A percentile compares a stretch with the other conserved stretches of the same genome.
phyloP scores from a whole-genome alignment of 1,140 invertebrate species.

The Drosophila pseudoobscura region DNA sequence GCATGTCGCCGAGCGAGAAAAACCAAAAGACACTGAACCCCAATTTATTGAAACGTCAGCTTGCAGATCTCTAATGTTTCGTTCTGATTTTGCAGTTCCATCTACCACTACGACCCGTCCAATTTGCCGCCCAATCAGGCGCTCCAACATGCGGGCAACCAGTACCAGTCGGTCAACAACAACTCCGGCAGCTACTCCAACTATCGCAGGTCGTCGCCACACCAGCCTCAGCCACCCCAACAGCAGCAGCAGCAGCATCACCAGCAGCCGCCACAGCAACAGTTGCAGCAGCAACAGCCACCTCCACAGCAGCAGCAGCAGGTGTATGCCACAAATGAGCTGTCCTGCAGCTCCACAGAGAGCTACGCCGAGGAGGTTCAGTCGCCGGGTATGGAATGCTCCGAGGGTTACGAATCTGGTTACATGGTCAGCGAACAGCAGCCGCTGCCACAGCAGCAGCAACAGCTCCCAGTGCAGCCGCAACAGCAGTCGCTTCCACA shows the following conservation, averaged over 20 bases:
- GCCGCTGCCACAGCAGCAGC: conserved; percentile 21
- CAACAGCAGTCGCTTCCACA: conserved; percentile 29
- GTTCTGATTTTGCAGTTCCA: conserved; percentile 83
- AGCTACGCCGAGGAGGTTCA: conserved; percentile 69
- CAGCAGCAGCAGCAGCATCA: conserved; percentile 42
- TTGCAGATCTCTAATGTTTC: neutral
- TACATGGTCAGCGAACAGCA: conserved; percentile 38
- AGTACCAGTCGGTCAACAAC: conserved; percentile 56
- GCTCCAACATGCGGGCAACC: conserved; percentile 63
- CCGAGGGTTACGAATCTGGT: conserved; percentile 53
- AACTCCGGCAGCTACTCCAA: conserved; percentile 60
- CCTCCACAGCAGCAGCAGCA: conserved; percentile 46
- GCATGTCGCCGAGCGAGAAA: conserved; percentile 59
- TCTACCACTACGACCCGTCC: conserved; percentile 90
- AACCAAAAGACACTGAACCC: conserved; percentile 28
- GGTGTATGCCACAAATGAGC: conserved; percentile 52
- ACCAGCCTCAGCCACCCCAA: conserved; percentile 44
- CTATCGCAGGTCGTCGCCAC: conserved; percentile 67
- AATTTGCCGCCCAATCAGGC: conserved; percentile 86
- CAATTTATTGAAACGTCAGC: neutral
- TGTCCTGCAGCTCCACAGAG: conserved; percentile 70
- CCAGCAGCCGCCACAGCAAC: conserved; percentile 20
- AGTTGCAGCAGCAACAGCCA: conserved; percentile 42
- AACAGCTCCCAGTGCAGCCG: conserved; percentile 3
- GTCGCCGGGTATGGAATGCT: conserved; percentile 64